Conservation (phyloP, 1,140 invertebrate species). For the Ceratina calcarata region DNA sequence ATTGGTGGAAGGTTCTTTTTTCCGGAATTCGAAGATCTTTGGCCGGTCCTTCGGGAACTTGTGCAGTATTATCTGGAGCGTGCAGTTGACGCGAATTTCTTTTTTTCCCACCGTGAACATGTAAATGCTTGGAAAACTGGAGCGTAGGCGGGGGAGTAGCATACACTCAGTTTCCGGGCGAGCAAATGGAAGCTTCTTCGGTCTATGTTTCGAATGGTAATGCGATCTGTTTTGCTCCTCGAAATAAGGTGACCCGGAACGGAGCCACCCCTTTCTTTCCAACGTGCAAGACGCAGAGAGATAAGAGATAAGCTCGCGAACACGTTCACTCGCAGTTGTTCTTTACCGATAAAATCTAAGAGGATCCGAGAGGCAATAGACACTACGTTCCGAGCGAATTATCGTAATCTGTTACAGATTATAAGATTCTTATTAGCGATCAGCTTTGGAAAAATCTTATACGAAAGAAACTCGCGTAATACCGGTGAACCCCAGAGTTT, state of each 20-base stretch:
- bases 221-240: not conserved
- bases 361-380: no score
- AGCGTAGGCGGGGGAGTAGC: not conserved
- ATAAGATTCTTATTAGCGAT: not conserved
- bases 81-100: not conserved
- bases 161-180: not conserved
- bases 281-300: not conserved
- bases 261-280: not conserved
- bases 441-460: not conserved
- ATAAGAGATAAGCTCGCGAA: not conserved
- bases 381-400: no score
- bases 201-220: conserved; percentile 7
- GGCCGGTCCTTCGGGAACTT: not conserved
- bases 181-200: not conserved
- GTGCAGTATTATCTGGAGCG: not conserved
- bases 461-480: not conserved
- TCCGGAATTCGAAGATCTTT: not conserved
- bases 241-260: not conserved
- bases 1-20: not conserved
- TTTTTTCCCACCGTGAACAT: not conserved
- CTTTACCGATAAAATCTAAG: not conserved
- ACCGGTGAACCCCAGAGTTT: conserved; percentile 35
- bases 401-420: not conserved
- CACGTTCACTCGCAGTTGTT: not conserved
- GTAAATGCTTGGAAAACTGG: conserved; percentile 2